Base-by-base conservation (phyloP, 2,888 invertebrate species). In the Xylota sylvarum region DNA sequence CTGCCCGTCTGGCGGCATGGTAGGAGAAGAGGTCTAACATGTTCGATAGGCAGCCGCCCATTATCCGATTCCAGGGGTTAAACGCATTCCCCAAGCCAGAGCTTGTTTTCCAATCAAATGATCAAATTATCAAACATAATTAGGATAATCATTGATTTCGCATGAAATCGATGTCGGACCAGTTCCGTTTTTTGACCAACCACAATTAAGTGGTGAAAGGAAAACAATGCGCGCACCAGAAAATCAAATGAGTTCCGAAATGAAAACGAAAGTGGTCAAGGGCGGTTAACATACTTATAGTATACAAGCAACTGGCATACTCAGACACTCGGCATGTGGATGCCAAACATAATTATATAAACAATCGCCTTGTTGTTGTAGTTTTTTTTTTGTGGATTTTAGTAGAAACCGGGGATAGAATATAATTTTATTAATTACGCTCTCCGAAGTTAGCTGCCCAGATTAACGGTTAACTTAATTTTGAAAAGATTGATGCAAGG, bases 61-160 rank as follows among this genome's bases (percentile, higher is more conserved):
- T 30, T 62, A 60, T 35, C 32, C 60, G 35, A 10, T 62, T 55
- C 37, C 50, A 50, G 62, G 48, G 65, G 52, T 55, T 64, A 56
- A 60, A 74, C 37, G 55, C 27, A 67, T 37, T 50, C 79, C 79
- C 72, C 70, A n/a, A 2, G 37, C 67, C 32, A 52, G 55, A 52
- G 48, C 62, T 72, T 55, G 69, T 72, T 73, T 69, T 74, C 69
- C 32, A 32, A 70, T 73, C 60, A 55, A 46, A 50, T 72, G 55
- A 52, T 58, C 55, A 65, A 82, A 81, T 77, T 82, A 82, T 82
- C 77, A 64, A 86, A 73, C 77, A 56, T 82, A 86, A 86, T 86
- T 82, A 86, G 86, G 86, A 86, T 86, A 86, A 86, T 86, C 86
- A 86, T 82, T 82, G 86, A 82, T 78, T 82, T 86, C 56, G 73